Evolutionary conservation across 2,113 vertebrate genomes (phyloP), one percentile per base, ranked within the genome.

Genomic region (Formicarius rufipectus): DNA sequence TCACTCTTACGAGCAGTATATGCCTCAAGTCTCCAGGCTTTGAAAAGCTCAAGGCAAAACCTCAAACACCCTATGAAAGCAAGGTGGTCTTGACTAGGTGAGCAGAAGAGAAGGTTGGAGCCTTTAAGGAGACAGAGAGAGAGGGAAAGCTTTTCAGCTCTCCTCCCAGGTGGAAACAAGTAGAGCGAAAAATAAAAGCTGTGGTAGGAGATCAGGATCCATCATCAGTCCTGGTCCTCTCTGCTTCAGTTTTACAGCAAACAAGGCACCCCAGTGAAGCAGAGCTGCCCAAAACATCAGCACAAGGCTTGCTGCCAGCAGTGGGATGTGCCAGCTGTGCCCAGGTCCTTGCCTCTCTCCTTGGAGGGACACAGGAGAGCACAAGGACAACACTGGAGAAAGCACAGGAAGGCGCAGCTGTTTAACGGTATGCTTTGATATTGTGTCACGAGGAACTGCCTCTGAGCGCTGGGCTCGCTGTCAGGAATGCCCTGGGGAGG

Each of bases 1-100:
- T 87, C 18, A 25, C 50, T 66, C 25, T 42, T 35, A 33, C 1
- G 27, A 66, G 39, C 52, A 33, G 13, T 31, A 35, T n/a, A 33
- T 3, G 33, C 52, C 60, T 84, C 30, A 25, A 47, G 31, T 89
- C 68, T 56, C 30, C 64, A 67, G 50, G 23, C 71, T 89, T 90
- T 74, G 68, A 91, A 71, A 76, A 87, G 56, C 78, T 87, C 42
- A 79, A 87, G 37, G 81, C 56, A 85, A 93, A 96, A 56, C 47
- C 58, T 87, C 73, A 82, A 49, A 80, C 78, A 72, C 39, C 45
- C 30, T 68, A 4, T 14, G 60, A 75, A 44, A 72, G 15, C 62
- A 79, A 68, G 60, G 20, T 27, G 84, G 64, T 74, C 64, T 49
- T 50, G 69, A 67, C 44, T 50, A 50, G 39, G 31, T 27, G 35